These are phyloP conservation scores for Anguilla marmorata DNA, from an alignment of 2,797 vertebrate species.

Conservation along the genomic window DNA sequence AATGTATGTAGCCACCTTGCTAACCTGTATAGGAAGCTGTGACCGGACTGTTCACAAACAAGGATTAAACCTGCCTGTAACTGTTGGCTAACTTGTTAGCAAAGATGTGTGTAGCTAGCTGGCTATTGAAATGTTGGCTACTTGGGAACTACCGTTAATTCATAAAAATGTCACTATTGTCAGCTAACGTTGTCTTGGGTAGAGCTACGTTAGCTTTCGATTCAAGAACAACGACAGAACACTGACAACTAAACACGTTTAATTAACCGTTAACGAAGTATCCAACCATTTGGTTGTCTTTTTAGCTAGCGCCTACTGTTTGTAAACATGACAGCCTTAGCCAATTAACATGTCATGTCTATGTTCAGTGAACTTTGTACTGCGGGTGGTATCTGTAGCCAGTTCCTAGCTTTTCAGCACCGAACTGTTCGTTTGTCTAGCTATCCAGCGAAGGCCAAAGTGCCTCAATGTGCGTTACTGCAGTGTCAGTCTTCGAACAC, in stretches of 20 bases:
- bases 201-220: not conserved
- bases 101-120: not conserved
- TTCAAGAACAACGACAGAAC: not conserved
- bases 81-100: not conserved
- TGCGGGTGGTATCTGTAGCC: not conserved
- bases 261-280: not conserved
- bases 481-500: not conserved
- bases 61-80: not conserved
- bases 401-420: not conserved
- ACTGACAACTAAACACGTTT: not conserved
- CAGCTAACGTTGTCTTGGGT: not conserved
- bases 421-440: not conserved
- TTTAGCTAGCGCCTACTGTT: not conserved
- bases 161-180: not conserved
- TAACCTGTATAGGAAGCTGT: not conserved
- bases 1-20: not conserved
- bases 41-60: not conserved
- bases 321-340: not conserved
- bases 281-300: not conserved
- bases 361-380: not conserved
- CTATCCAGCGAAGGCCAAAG: not conserved
- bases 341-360: not conserved
- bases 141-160: not conserved
- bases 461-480: not conserved
- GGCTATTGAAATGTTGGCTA: not conserved